Conservation (phyloP, 2,888 invertebrate species). For the Phalera bucephala region DNA sequence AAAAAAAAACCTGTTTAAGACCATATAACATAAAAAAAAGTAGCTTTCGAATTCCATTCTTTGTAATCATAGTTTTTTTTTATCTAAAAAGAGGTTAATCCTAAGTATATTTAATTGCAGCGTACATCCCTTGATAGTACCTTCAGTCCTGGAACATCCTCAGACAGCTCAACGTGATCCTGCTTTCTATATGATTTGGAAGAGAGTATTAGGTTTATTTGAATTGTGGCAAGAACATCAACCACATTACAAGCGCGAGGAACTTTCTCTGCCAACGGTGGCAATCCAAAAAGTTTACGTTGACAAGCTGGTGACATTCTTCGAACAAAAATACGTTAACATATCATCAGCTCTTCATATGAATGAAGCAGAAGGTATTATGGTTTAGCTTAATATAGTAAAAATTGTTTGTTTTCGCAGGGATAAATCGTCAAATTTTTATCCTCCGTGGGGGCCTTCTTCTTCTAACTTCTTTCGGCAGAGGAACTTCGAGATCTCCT, state of each 20-base stretch:
- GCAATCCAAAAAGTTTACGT: constrained; percentile 84
- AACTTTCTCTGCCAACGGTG: constrained; percentile 84
- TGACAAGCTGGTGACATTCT: constrained; percentile 86
- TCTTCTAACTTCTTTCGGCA: too few relatives aligned
- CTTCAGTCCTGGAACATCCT: constrained; percentile 86
- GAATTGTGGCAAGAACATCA: constrained; percentile 82
- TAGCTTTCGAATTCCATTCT: too few relatives aligned
- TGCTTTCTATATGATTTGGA: constrained; percentile 86
- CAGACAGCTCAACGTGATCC: constrained; percentile 87
- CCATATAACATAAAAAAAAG: too few relatives aligned
- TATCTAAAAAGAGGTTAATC: too few relatives aligned
- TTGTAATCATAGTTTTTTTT: too few relatives aligned
- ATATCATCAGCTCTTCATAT: constrained; percentile 80
- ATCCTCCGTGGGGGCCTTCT: too few relatives aligned
- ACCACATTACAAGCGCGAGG: constrained; percentile 83
- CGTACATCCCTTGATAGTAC: constrained; percentile 66
- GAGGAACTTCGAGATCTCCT: too few relatives aligned
- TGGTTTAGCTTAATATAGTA: too few relatives aligned
- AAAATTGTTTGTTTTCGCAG: too few relatives aligned
- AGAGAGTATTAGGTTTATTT: constrained; percentile 83
- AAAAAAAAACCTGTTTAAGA: too few relatives aligned
- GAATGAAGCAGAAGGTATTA: constrained; percentile 64
- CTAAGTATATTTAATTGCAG: constrained; percentile 41
- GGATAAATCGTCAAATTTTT: too few relatives aligned
- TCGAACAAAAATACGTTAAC: constrained; percentile 85